Conservation (phyloP, 2,888 invertebrate species). For the Nycteola revayana region DNA sequence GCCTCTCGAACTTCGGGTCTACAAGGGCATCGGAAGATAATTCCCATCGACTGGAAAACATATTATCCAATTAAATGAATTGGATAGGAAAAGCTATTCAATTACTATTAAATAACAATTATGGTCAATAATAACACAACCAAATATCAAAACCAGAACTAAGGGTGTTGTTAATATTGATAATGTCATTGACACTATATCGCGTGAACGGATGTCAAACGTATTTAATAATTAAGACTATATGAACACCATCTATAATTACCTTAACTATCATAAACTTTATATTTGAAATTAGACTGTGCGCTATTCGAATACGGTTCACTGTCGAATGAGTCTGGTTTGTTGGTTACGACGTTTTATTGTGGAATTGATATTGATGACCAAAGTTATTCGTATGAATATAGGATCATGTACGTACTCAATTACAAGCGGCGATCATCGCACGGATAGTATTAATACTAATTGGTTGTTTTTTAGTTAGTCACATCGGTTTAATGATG, state of each 20-base stretch:
- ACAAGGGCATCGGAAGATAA: too few species aligned
- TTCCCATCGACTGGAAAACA: too few species aligned
- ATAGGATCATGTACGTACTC: slow-evolving; percentile 51
- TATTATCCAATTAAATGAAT: too few species aligned
- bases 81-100: too few species aligned
- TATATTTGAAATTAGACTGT: slow-evolving; percentile 4
- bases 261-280: background rate
- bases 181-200: slow-evolving; percentile 48
- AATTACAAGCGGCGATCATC: slow-evolving; percentile 49
- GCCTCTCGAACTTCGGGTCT: too few species aligned
- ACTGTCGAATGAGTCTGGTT: background rate
- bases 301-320: accelerated
- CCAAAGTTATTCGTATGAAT: slow-evolving; percentile 48
- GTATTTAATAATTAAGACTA: slow-evolving; percentile 53
- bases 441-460: slow-evolving; percentile 43
- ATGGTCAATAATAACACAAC: too few species aligned
- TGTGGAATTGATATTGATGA: slow-evolving; percentile 40
- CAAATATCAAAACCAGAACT: slow-evolving; percentile 19
- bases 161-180: slow-evolving; percentile 34
- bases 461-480: slow-evolving; percentile 33
- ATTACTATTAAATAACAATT: too few species aligned
- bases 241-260: slow-evolving; percentile 2
- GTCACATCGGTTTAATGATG: slow-evolving; percentile 2
- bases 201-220: slow-evolving; percentile 56
- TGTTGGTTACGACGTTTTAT: slow-evolving; percentile 14